phyloP scores from a whole-genome alignment of 2,888 invertebrate genomes.

The Synergus umbraculus region DNA sequence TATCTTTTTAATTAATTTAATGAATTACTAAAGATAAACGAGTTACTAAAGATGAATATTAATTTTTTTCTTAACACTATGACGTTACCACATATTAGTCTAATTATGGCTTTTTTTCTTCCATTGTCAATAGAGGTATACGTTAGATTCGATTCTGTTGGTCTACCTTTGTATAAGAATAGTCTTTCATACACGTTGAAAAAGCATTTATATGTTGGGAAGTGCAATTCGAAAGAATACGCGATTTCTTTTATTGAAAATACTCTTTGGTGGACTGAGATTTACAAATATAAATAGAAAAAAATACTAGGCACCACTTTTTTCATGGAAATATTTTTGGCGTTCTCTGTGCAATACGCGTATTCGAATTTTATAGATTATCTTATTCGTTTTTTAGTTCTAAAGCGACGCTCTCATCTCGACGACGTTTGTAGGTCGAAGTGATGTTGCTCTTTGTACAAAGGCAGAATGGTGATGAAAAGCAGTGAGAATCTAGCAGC shows the following conservation, averaged over 20 bases:
- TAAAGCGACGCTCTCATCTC: neutral
- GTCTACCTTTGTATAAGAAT: neutral
- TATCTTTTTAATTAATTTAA: conserved; percentile 27
- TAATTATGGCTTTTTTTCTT: conserved; percentile 4
- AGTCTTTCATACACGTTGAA: conserved; percentile 22
- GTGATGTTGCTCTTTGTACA: neutral
- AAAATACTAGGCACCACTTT: neutral
- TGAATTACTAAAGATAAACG: neutral
- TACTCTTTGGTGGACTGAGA: conserved; percentile 41
- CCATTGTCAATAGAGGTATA: neutral
- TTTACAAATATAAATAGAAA: conserved; percentile 28
- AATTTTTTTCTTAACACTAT: conserved; percentile 32
- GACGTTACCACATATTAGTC: conserved; percentile 35
- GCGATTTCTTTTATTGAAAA: conserved; percentile 30
- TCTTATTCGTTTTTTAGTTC: neutral
- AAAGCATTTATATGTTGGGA: conserved; percentile 64
- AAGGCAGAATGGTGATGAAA: conserved; percentile 21
- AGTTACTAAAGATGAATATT: conserved; percentile 7
- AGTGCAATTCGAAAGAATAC: conserved; percentile 67
- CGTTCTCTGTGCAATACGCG: conserved; percentile 33
- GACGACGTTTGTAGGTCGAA: neutral
- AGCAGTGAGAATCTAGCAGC: conserved; percentile 39
- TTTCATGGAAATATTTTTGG: conserved; percentile 3
- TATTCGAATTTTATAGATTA: conserved; percentile 16
- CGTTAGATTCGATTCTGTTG: neutral